Conservation (phyloP, 1,140 invertebrate genomes). For the Atopsyche davidsoni region DNA sequence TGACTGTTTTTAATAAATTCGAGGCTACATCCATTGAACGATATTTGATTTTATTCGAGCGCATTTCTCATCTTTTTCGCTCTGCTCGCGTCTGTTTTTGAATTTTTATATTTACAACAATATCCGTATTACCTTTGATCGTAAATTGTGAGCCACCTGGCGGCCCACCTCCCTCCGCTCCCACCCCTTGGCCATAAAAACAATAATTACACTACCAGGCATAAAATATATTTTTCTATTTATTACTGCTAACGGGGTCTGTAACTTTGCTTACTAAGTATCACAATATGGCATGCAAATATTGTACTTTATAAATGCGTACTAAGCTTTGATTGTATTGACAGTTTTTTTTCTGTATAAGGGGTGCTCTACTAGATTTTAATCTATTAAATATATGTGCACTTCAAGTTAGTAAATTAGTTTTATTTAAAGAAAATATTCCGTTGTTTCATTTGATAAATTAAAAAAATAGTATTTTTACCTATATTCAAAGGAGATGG, state of each 20-base stretch:
- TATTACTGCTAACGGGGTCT: constrained; percentile 7
- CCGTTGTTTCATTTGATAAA: no score
- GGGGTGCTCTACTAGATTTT: background rate
- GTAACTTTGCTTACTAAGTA: background rate
- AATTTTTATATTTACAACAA: background rate
- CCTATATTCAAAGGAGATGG: no score
- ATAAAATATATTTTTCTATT: constrained; percentile 16
- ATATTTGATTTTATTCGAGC: background rate
- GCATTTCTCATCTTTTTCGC: background rate
- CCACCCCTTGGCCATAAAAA: constrained; percentile 9
- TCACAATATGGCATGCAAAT: no score
- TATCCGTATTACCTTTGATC: background rate
- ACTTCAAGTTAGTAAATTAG: background rate
- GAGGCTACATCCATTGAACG: background rate
- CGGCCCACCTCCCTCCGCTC: background rate
- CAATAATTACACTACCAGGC: constrained; percentile 18
- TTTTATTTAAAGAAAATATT: background rate
- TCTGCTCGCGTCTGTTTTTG: background rate
- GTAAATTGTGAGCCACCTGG: background rate
- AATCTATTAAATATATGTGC: background rate
- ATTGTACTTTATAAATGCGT: background rate
- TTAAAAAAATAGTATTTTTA: no score
- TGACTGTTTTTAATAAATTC: background rate
- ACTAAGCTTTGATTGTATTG: background rate
- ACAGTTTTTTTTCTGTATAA: background rate